Evolutionary conservation across 1,140 invertebrate genomes (phyloP), one percentile per base, ranked within the genome.

Genomic region (Eulimnadia texana): DNA sequence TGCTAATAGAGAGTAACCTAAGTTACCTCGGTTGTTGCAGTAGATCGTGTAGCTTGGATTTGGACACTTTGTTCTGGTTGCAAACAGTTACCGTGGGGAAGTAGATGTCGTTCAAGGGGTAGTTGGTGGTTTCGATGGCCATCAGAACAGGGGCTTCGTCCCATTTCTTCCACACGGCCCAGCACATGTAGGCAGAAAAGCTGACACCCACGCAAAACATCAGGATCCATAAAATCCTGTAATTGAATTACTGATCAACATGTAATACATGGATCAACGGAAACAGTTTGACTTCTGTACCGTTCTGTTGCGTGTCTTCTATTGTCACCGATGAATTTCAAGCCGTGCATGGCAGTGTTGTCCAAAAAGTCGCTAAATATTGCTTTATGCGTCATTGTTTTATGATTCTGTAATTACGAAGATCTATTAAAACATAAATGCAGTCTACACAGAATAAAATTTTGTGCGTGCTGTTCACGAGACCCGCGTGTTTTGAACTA

Each of bases 31-130:
- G 33, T 42, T 42, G 16, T 42, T 42, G 33, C 33, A 63, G 61
- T 11, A 29, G n/a, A 2, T 49, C 58, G 2, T 47, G 11, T n/a
- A 64, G 52, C 28, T 64, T 50, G 10, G 1, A 25, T 49, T 64
- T 54, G 29, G 61, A 61, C 3, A 61, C 33, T 25, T 61, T 61
- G 27, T 59, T 64, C 24, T 28, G 50, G 50, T 58, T 62, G 49
- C 60, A 64, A 54, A 62, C 65, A 64, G 52, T 60, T 50, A 53
- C 65, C 59, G 50, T 60, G 59, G 56, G 68, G 64, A 20, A 70
- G 51, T 29, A 54, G 23, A 61, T 33, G 53, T 61, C 53, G 13
- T 25, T 54, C 3, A 61, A 51, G 13, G 60, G 60, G 28, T 61
- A 61, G 16, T 52, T 28, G 49, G 49, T 50, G 2, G 60, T 61